Evolutionary conservation across 2,797 vertebrate genomes (phyloP), one percentile per base, ranked within the genome.

Genomic region (Apogon hyalosoma): DNA sequence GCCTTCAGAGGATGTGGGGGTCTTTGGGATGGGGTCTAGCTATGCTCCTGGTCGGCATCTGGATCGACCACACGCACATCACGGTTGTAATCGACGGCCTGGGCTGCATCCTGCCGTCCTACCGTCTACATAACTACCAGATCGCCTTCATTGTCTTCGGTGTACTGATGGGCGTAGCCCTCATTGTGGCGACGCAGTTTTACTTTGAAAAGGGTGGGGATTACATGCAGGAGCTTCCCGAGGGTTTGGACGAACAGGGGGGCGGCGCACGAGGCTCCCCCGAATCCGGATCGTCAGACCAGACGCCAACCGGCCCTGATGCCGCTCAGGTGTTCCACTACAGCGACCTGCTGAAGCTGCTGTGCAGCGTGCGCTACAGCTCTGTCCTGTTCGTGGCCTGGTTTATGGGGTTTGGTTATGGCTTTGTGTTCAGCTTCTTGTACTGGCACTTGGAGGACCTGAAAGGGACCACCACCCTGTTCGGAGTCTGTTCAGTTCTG

Each of bases 351-450:
- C 90, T 99, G 74, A 93, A 88, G 70, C 91, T 98, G 19, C 91
- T 99, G 0, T 99, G 97, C 82, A 96, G 94, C 0, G 94, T 99
- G 73, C 97, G 95, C 62, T 99, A 99, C 0, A 92, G 97, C 81
- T 98, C 96, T 0, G 96, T 99, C 50, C 93, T 99, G 11, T 99
- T 98, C 0, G 98, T 99, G 46, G 97, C 98, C 2, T 99, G 97
- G 97, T 99, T 99, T 88, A 99, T 99, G 98, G 98, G 97, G 2
- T 99, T 99, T 51, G 96, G 98, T 2, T 99, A 99, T 0, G 98
- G 98, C 81, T 99, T 98, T 14, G 97, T 99, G 55, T 99, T 99
- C 90, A 99, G 95, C 69, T 99, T 99, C 83, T 95, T 99, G 36
- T 99, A 96, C 90, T 99, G 98, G 98, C 97, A 99, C 83, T 78